Base-by-base conservation (phyloP, 2,888 invertebrate genomes). In the Zelleria hepariella region DNA sequence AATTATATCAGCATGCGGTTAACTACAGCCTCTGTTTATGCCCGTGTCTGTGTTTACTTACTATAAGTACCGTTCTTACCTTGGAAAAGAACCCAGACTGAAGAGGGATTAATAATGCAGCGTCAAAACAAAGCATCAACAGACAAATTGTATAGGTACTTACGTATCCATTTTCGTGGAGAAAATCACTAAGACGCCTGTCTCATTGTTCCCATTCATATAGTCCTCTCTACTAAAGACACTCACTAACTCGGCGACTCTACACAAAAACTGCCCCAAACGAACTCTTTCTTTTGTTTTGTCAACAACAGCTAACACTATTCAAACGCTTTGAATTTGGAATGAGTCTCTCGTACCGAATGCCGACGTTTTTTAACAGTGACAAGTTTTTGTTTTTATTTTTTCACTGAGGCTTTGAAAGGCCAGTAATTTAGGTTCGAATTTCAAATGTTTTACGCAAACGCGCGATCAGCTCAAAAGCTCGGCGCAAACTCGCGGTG, bases 151-250 rank as follows among this genome's bases (percentile, higher is more conserved):
- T 51, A 32, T n/a, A 49, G 21, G 25, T 79, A 74, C 87, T 87
- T 80, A 87, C 87, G 79, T 75, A 83, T 78, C 84, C 87, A 88
- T 88, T 85, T 86, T 87, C 69, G 74, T 70, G 74, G 75, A 76
- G 73, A 78, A 78, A 77, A 83, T 83, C 78, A 82, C 82, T 73
- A 69, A 74, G 68, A 71, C 72, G 71, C 73, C 78, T 78, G 73
- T 74, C 69, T 74, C 80, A 83, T 85, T 82, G 80, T 84, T 69
- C 73, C 70, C 76, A 76, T 77, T 77, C 77, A 73, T 7, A 69
- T 69, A 59, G 70, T 66, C 65, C 67, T 69, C 67, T 73, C 74
- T 49, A 49, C 69, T 74, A 70, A 71, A 67, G 65, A 69, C 67
- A 66, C 64, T 64, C 76, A 77, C 78, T 74, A 75, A 77, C 78